phyloP scores from a whole-genome alignment of 2,797 vertebrate species.

The Arrhamphus sclerolepis region DNA sequence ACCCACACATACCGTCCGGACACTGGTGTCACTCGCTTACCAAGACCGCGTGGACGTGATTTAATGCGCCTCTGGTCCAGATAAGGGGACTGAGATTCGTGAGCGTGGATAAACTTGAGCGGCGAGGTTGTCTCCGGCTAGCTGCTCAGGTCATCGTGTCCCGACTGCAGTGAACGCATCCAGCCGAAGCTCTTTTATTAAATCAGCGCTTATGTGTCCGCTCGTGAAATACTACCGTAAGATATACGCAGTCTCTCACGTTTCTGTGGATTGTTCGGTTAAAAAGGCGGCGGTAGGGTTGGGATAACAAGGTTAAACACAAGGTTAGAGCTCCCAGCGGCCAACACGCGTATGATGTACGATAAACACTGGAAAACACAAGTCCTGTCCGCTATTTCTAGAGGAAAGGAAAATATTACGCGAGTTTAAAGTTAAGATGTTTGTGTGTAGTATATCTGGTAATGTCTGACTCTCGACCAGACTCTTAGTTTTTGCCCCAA shows the following conservation, averaged over 20 bases:
- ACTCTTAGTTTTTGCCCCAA: too few relatives aligned
- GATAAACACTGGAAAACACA: too few relatives aligned
- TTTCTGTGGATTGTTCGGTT: accelerated
- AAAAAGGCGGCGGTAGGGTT: not conserved
- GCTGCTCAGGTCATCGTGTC: conserved; percentile 74
- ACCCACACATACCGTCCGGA: accelerated
- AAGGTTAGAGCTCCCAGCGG: conserved; percentile 74
- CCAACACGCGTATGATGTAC: not conserved
- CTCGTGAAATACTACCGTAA: accelerated
- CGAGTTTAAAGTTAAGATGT: too few relatives aligned
- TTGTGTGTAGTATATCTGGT: too few relatives aligned
- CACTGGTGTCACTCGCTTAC: not conserved
- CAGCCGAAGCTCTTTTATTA: not conserved
- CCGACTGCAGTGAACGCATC: conserved; percentile 26
- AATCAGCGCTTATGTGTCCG: not conserved
- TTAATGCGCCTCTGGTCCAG: accelerated
- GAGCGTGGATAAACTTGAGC: not conserved
- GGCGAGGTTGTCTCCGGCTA: conserved; percentile 1
- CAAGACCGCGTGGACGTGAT: accelerated
- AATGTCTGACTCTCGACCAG: too few relatives aligned
- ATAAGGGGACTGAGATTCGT: not conserved
- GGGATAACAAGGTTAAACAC: conserved; percentile 79
- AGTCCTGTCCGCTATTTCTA: too few relatives aligned
- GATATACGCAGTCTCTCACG: too few relatives aligned
- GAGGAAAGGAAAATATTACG: too few relatives aligned